These are phyloP conservation scores for Coecobrya sp. DNA, from an alignment of 2,888 invertebrate genomes.

Conservation along the genomic window DNA sequence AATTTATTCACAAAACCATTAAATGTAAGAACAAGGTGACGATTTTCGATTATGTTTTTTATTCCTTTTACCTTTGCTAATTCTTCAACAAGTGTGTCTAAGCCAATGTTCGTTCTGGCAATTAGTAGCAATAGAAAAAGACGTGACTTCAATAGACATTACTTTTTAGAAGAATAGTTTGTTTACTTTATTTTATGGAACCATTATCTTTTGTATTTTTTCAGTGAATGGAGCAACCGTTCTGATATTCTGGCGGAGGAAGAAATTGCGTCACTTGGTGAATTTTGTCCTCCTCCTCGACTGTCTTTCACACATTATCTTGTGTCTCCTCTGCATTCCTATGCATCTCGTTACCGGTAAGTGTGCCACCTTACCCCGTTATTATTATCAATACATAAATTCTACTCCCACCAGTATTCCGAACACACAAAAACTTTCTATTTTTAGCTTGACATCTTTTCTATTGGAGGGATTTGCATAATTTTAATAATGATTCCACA, in stretches of 20 bases:
- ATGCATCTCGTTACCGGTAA: constrained; percentile 84
- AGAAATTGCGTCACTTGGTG: constrained; percentile 85
- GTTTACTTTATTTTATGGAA: not conserved
- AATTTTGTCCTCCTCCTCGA: constrained; percentile 86
- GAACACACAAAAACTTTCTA: not conserved
- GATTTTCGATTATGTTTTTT: too few species aligned
- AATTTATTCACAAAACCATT: too few species aligned
- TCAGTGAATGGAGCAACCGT: constrained; percentile 86
- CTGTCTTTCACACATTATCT: constrained; percentile 85
- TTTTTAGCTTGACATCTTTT: not conserved
- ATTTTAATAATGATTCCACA: not conserved
- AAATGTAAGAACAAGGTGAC: too few species aligned
- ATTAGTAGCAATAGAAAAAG: too few species aligned
- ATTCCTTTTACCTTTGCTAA: too few species aligned
- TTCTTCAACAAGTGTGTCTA: too few species aligned
- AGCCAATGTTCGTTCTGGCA: too few species aligned
- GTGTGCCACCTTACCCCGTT: not conserved
- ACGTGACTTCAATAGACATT: too few species aligned
- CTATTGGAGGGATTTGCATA: not conserved
- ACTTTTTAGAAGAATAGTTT: too few species aligned
- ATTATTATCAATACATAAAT: not conserved
- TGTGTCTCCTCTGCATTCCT: constrained; percentile 85
- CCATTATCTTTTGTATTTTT: constrained; percentile 39
- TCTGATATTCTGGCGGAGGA: constrained; percentile 85
- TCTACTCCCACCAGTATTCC: not conserved